These are phyloP conservation scores for Campoplex nolae DNA, from an alignment of 2,888 invertebrate species.

Conservation along the genomic window DNA sequence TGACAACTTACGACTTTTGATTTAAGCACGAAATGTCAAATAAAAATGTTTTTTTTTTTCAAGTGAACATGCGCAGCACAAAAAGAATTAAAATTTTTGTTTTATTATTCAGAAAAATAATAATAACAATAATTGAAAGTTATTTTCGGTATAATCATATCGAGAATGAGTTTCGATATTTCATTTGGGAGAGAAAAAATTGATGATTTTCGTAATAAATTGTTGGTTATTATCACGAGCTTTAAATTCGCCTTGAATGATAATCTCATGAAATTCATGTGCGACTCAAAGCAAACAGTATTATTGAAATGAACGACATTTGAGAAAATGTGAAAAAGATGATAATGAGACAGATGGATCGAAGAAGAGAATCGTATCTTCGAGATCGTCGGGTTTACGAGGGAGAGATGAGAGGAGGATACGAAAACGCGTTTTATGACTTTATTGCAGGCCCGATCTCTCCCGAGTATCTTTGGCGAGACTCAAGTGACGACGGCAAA, in stretches of 20 bases:
- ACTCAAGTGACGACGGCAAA: conserved; percentile 7
- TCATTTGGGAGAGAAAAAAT: background rate
- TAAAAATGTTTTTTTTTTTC: background rate
- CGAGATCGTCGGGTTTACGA: conserved; percentile 37
- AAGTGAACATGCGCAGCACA: too few relatives aligned
- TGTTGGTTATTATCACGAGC: background rate
- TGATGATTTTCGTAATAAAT: background rate
- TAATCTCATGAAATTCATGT: background rate
- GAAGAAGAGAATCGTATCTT: conserved; percentile 28
- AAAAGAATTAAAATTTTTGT: too few relatives aligned
- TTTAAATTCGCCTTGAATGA: background rate
- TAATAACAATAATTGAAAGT: too few relatives aligned
- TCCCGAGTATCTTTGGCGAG: conserved; percentile 27
- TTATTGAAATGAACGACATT: background rate
- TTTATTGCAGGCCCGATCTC: conserved; percentile 71
- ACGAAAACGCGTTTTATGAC: conserved; percentile 74
- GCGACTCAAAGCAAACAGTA: conserved; percentile 26
- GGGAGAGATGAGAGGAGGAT: conserved; percentile 44
- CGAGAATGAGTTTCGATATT: background rate
- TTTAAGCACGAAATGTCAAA: background rate
- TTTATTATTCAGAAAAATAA: too few relatives aligned
- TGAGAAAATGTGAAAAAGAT: background rate
- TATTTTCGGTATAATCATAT: too few relatives aligned
- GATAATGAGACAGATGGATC: conserved; percentile 2
- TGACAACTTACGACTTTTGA: background rate